Conservation (phyloP, 2,113 vertebrate genomes). For the Galemys pyrenaicus region DNA sequence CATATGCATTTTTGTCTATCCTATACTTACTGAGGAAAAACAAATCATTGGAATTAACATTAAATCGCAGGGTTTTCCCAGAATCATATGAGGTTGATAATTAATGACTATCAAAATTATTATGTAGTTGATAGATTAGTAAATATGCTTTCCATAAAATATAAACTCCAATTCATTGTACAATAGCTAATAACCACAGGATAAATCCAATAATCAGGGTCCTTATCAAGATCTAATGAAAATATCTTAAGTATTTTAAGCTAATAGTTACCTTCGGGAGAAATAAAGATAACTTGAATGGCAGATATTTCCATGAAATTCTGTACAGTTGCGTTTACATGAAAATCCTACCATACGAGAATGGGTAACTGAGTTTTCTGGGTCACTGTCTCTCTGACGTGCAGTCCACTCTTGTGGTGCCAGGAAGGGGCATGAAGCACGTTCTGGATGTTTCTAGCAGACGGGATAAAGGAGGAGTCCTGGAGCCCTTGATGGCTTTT, state of each 20-base stretch:
- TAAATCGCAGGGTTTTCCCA: background rate
- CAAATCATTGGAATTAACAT: background rate
- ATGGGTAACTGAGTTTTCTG: background rate
- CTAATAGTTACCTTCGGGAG: background rate
- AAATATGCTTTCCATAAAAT: conserved; percentile 7
- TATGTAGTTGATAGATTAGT: background rate
- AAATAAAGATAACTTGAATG: conserved; percentile 29
- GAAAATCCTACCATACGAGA: background rate
- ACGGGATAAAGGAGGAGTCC: too few relatives aligned
- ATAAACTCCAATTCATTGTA: background rate
- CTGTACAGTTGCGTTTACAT: background rate
- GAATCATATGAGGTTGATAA: background rate
- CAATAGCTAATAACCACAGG: background rate
- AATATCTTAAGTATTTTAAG: background rate
- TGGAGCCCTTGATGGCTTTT: too few relatives aligned
- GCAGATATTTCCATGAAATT: conserved; percentile 19
- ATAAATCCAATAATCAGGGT: conserved; percentile 20
- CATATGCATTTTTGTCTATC: background rate
- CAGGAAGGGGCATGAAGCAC: too few relatives aligned
- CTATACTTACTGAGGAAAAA: background rate
- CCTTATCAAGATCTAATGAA: conserved; percentile 7
- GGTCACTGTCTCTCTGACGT: background rate
- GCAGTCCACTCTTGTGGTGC: too few relatives aligned
- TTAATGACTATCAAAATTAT: background rate
- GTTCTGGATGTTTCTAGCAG: too few relatives aligned